Conservation (phyloP, 2,797 vertebrate genomes). For the Cossypha dichroa region DNA sequence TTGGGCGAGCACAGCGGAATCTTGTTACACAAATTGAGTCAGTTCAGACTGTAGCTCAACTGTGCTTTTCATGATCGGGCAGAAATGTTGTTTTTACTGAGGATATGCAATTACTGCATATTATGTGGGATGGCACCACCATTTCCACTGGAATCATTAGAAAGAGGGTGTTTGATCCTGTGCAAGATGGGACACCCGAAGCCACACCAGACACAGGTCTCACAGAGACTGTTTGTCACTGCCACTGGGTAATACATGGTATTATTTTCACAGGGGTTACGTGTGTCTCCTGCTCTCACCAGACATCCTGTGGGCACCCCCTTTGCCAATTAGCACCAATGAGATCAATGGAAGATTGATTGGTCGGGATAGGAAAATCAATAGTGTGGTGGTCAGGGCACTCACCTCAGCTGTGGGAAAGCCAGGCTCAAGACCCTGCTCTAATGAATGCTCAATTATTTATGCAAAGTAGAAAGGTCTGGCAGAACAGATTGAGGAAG, state of each 20-base stretch:
- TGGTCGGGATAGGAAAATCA: conserved; percentile 14
- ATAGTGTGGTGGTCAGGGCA: conserved; percentile 49
- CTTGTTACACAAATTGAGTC: conserved; percentile 41
- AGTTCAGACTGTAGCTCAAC: neutral
- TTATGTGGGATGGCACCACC: neutral
- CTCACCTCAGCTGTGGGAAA: conserved; percentile 52
- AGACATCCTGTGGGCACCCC: neutral
- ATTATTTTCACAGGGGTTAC: neutral
- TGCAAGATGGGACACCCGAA: neutral
- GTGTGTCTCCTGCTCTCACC: neutral
- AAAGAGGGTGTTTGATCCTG: neutral
- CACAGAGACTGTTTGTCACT: neutral
- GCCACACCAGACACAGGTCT: neutral
- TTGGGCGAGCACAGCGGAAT: conserved; percentile 45
- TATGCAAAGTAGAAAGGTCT: conserved; percentile 58
- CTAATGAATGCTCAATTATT: conserved; percentile 68
- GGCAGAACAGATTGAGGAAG: conserved; percentile 38
- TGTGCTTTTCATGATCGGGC: conserved; percentile 33
- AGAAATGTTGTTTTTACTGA: neutral
- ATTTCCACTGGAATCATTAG: neutral
- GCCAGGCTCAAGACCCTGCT: conserved; percentile 31
- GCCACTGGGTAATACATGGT: neutral
- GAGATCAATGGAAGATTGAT: conserved; percentile 40
- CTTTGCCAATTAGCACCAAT: conserved; percentile 38
- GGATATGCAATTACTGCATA: neutral